These are phyloP conservation scores for Coregonus suidteri DNA, from an alignment of 2,797 vertebrate genomes.

Conservation along the genomic window DNA sequence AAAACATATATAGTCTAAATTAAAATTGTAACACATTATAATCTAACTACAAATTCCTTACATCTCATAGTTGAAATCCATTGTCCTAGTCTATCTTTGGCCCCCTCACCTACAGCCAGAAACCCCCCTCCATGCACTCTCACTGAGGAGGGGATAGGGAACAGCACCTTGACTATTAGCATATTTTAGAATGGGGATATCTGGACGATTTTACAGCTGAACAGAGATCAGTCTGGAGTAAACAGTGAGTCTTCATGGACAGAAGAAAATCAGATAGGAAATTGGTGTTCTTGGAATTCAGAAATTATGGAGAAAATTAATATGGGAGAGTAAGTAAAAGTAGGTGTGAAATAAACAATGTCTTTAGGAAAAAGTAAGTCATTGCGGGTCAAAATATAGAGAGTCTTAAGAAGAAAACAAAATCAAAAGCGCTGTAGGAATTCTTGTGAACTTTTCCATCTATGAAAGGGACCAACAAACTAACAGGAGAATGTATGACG, in stretches of 20 bases:
- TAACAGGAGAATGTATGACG: too few species aligned
- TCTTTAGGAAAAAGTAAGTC: too few species aligned
- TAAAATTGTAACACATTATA: too few species aligned
- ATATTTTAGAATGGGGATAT: slow-evolving; percentile 48
- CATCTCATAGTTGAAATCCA: too few species aligned
- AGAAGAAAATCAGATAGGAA: too few species aligned
- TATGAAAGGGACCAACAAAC: neutral
- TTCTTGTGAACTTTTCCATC: neutral
- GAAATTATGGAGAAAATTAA: too few species aligned
- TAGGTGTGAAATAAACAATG: too few species aligned
- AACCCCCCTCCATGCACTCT: slow-evolving; percentile 9
- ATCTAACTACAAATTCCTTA: too few species aligned
- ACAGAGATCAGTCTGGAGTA: slow-evolving; percentile 46
- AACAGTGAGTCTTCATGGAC: slow-evolving; percentile 15
- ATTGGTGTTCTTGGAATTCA: too few species aligned
- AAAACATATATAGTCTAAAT: neutral
- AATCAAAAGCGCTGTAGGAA: neutral
- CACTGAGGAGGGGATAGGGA: slow-evolving; percentile 21
- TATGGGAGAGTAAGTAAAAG: too few species aligned
- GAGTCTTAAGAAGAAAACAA: neutral
- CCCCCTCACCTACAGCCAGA: neutral
- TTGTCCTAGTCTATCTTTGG: neutral
- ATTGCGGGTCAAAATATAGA: too few species aligned
- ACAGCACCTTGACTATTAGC: slow-evolving; percentile 29
- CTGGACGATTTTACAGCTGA: slow-evolving; percentile 47